phyloP scores from a whole-genome alignment of 2,797 vertebrate genomes.

The Pteronotus mesoamericanus region DNA sequence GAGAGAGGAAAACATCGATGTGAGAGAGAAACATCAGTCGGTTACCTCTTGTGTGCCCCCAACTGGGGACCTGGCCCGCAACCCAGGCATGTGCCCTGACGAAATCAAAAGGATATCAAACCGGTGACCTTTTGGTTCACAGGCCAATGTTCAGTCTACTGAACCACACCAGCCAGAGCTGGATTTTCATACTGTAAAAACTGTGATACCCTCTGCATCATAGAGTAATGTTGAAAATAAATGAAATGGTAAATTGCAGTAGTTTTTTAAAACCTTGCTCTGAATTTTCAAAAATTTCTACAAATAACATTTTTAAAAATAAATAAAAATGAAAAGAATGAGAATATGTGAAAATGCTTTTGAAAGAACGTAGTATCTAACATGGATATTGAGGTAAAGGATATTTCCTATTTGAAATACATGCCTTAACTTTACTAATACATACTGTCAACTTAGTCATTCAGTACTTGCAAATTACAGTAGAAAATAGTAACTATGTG shows the following conservation, averaged over 20 bases:
- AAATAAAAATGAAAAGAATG: neutral
- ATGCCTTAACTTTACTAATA: slow-evolving; percentile 41
- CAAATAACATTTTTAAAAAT: neutral
- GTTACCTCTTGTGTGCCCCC: too few relatives aligned
- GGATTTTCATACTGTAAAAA: neutral
- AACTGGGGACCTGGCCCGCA: too few relatives aligned
- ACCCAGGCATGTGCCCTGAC: too few relatives aligned
- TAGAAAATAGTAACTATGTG: neutral
- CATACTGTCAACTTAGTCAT: neutral
- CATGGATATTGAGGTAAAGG: neutral
- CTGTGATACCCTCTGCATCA: neutral
- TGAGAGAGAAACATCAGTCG: too few relatives aligned
- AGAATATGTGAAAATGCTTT: slow-evolving; percentile 21
- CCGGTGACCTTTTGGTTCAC: too few relatives aligned
- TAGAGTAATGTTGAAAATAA: slow-evolving; percentile 16
- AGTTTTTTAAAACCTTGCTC: neutral
- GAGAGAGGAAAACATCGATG: too few relatives aligned
- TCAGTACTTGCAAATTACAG: neutral
- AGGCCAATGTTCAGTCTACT: too few relatives aligned
- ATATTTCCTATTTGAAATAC: neutral
- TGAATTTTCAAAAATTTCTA: slow-evolving; percentile 6
- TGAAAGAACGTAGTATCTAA: neutral
- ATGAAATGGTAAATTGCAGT: slow-evolving; percentile 15
- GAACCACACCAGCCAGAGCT: too few relatives aligned
- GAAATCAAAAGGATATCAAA: too few relatives aligned